A percentile compares a stretch with the other conserved stretches of the same genome.
Conservation (phyloP, 1,140 invertebrate species). For the Formica exsecta region DNA sequence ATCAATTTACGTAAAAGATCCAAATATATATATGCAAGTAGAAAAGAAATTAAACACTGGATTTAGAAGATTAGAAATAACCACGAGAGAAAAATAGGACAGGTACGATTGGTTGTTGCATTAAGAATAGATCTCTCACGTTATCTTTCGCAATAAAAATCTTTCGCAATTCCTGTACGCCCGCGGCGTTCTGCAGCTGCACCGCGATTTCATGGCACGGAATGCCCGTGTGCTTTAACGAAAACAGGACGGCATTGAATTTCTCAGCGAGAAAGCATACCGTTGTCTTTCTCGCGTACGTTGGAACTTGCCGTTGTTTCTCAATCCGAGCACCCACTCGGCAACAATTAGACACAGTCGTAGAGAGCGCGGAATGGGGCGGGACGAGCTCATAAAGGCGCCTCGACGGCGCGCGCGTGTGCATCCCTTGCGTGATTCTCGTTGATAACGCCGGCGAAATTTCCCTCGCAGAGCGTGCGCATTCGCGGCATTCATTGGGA, state of each 20-base stretch:
- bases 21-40: background rate
- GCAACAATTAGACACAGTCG: slow-evolving; percentile 50
- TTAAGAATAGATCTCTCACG: background rate
- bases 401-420: background rate
- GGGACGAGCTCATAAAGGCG: slow-evolving; percentile 30
- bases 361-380: slow-evolving; percentile 2
- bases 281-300: slow-evolving; percentile 15
- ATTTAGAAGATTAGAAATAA: slow-evolving; percentile 5
- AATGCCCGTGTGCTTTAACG: slow-evolving; percentile 25
- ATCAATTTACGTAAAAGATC: background rate
- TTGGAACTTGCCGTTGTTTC: slow-evolving; percentile 49
- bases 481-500: slow-evolving; percentile 11
- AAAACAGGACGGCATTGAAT: slow-evolving; percentile 36
- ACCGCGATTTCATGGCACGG: slow-evolving; percentile 27
- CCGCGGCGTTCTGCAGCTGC: background rate
- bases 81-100: background rate
- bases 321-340: slow-evolving; percentile 23
- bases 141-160: slow-evolving; percentile 36
- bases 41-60: background rate
- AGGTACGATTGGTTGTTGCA: slow-evolving; percentile 2
- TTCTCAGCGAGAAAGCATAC: background rate
- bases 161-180: background rate
- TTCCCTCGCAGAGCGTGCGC: slow-evolving; percentile 18
- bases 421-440: slow-evolving; percentile 42
- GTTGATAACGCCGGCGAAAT: slow-evolving; percentile 52